Percentiles rank a stretch among this genome's conserved stretches.
These are phyloP conservation scores for Probaryconus sp. DNA, from an alignment of 1,140 invertebrate species.

Conservation along the genomic window DNA sequence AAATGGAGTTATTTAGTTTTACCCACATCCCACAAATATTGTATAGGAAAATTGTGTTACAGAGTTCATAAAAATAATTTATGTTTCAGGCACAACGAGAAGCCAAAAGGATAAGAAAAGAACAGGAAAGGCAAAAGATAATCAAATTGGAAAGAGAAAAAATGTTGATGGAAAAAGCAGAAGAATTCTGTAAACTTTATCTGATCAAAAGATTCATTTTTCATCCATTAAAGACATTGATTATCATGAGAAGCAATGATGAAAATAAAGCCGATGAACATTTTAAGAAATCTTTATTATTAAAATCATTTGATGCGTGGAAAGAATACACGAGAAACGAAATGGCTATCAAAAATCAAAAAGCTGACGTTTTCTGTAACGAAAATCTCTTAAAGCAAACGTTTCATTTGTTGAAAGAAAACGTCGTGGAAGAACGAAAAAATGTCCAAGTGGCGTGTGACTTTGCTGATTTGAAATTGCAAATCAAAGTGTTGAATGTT, in stretches of 20 bases:
- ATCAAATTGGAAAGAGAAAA: constrained; percentile 63
- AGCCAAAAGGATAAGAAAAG: constrained; percentile 64
- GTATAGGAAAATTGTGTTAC: too few relatives aligned
- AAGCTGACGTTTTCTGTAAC: constrained; percentile 53
- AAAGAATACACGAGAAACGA: constrained; percentile 37
- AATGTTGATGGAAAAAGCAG: constrained; percentile 56
- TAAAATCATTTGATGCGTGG: constrained; percentile 63
- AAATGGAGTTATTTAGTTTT: too few relatives aligned
- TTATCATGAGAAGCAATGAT: constrained; percentile 59
- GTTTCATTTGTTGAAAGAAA: constrained; percentile 64
- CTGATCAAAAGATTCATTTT: constrained; percentile 68
- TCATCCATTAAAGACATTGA: constrained; percentile 60
- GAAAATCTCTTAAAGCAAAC: constrained; percentile 58
- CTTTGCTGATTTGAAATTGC: constrained; percentile 69
- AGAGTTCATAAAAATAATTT: too few relatives aligned
- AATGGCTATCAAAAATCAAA: constrained; percentile 45
- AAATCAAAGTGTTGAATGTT: constrained; percentile 50
- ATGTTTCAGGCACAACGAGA: constrained; percentile 64
- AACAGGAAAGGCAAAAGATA: constrained; percentile 64
- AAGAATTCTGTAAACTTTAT: constrained; percentile 67
- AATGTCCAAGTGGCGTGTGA: constrained; percentile 70
- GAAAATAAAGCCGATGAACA: constrained; percentile 60
- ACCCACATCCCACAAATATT: too few relatives aligned
- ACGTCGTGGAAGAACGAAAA: constrained; percentile 35
- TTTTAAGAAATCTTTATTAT: constrained; percentile 48